These are phyloP conservation scores for Pollenia angustigena DNA, from an alignment of 2,888 invertebrate species.

Conservation along the genomic window DNA sequence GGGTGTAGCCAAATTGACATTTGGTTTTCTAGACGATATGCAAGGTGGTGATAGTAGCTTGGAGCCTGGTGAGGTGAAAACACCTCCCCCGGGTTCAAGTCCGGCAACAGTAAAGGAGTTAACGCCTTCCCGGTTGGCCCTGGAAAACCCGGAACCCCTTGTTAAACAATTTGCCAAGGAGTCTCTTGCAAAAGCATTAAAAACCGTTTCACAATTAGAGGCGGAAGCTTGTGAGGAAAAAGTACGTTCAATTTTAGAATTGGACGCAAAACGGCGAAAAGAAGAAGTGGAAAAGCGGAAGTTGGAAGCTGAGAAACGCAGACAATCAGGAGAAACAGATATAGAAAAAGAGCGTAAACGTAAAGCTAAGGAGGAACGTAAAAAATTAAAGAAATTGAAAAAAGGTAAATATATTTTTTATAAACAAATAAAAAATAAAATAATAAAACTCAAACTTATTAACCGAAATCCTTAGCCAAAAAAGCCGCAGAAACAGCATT, in stretches of 20 bases:
- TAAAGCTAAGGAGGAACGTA: slow-evolving; percentile 75
- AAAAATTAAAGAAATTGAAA: slow-evolving; percentile 70
- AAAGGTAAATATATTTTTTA: slow-evolving; percentile 66
- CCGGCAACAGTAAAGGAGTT: slow-evolving; percentile 47
- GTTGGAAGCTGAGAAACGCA: slow-evolving; percentile 67
- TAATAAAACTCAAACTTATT: background rate
- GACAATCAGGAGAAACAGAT: slow-evolving; percentile 64
- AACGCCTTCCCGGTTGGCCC: slow-evolving; percentile 56
- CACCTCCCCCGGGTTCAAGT: slow-evolving; percentile 80
- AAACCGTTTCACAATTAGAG: slow-evolving; percentile 77
- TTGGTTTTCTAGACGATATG: slow-evolving; percentile 77
- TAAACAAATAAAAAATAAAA: background rate
- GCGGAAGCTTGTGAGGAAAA: slow-evolving; percentile 77
- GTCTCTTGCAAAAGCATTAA: slow-evolving; percentile 61
- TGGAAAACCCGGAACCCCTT: slow-evolving; percentile 45
- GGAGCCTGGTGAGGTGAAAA: slow-evolving; percentile 82
- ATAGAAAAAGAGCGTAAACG: slow-evolving; percentile 72
- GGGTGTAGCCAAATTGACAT: slow-evolving; percentile 76
- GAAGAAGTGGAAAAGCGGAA: slow-evolving; percentile 76
- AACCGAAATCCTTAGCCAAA: slow-evolving; percentile 25
- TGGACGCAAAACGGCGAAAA: slow-evolving; percentile 78
- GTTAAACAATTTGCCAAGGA: slow-evolving; percentile 50
- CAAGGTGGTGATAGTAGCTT: slow-evolving; percentile 80
- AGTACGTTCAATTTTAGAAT: slow-evolving; percentile 77
- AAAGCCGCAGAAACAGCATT: slow-evolving; percentile 67